Evolutionary conservation across 2,797 vertebrate genomes (phyloP).

Genomic region (Phaenicophaeus curvirostris): DNA sequence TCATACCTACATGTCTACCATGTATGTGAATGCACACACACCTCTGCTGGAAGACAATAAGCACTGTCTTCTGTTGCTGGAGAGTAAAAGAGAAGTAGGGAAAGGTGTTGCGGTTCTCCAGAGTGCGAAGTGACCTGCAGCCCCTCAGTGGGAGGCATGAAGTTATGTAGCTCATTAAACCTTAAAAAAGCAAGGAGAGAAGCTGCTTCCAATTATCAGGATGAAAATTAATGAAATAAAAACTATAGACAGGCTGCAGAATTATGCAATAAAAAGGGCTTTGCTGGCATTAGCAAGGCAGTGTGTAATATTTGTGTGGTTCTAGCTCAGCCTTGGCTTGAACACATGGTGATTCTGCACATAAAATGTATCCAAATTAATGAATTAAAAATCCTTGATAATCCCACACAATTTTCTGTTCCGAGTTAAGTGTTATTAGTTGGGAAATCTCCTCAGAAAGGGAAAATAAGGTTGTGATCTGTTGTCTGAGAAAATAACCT

Average conservation of each 20-base stretch:
- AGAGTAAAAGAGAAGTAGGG: neutral
- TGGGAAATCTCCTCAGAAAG: conserved; percentile 38
- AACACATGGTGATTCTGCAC: conserved; percentile 61
- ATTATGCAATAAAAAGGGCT: conserved; percentile 74
- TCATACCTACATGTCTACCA: neutral
- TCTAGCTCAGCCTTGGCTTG: conserved; percentile 61
- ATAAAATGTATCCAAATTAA: conserved; percentile 70
- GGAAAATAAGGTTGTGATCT: conserved; percentile 22
- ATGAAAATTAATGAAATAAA: conserved; percentile 80
- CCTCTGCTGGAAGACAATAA: neutral
- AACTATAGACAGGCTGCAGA: conserved; percentile 69
- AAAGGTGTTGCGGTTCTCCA: conserved; percentile 48
- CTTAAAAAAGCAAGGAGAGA: conserved; percentile 74
- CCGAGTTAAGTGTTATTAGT: conserved; percentile 29
- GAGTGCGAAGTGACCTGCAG: conserved; percentile 68
- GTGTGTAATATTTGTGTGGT: conserved; percentile 69
- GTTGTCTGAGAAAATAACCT: conserved; percentile 38
- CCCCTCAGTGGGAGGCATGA: conserved; percentile 72
- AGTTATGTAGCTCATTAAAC: conserved; percentile 80
- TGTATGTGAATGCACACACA: neutral
- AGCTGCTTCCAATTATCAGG: conserved; percentile 82
- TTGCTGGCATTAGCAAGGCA: conserved; percentile 70
- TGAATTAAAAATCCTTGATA: conserved; percentile 69
- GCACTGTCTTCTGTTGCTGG: neutral
- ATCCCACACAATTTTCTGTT: conserved; percentile 58